Evolutionary conservation across 2,113 vertebrate species (phyloP), one percentile per base, ranked within the genome.

Genomic region (Ochotona princeps): DNA sequence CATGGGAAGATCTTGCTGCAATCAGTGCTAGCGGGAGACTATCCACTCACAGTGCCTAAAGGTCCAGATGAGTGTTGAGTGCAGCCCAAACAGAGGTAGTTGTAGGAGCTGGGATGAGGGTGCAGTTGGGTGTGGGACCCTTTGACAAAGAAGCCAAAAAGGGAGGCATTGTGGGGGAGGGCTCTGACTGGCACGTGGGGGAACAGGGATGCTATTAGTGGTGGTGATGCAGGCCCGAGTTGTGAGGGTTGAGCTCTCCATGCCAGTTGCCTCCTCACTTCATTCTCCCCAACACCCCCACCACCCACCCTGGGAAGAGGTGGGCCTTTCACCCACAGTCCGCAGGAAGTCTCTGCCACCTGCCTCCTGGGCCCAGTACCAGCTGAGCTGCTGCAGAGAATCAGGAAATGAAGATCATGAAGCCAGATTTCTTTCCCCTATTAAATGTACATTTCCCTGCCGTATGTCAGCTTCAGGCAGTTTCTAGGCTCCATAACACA

Each of bases 381-480:
- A 66, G 87, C 73, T 80, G 74, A 84, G 61, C 66, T 15, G 78
- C 69, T 61, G 2, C 63, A 70, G 86, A 81, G 61, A 57, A 30
- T 94, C 78, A 74, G 76, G 60, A 94, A 92, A 87, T 84, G 67
- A 70, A 86, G 72, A 82, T 49, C 87, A 35, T 4, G 12, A 61
- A 61, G 75, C 75, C 47, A 70, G 75, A 79, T 92, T 78, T 91
- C 83, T 87, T 92, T 85, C 86, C 69, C 76, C 14, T 92, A 92
- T 91, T 96, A 95, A 95, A 82, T 91, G 89, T 88, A 54, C 76
- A 49, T 82, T 81, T 72, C 81, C 79, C 94, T 95, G 92, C 67
- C 75, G 93, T 95, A 38, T 94, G 83, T 95, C 76, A 38, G 60
- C 90, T 70, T 75, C 67, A 92, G 83, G 72, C 87, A 54, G 75